Conservation (phyloP, 2,888 invertebrate species). For the Silvanus unidentatus region DNA sequence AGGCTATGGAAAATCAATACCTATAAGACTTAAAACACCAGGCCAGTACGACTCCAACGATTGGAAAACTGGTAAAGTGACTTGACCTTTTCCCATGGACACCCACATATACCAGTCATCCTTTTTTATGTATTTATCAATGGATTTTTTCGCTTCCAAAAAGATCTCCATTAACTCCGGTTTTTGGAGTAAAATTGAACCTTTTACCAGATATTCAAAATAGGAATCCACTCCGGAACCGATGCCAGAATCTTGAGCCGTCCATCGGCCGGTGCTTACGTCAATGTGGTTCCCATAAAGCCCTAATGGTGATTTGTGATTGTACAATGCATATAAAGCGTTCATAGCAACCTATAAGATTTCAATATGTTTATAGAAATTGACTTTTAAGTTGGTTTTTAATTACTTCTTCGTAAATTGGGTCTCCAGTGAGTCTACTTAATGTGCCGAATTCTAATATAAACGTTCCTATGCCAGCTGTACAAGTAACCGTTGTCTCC, state of each 20-base stretch:
- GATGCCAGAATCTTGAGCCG: slow-evolving; percentile 95
- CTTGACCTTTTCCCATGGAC: slow-evolving; percentile 94
- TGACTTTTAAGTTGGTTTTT: slow-evolving; percentile 6
- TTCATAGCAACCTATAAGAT: slow-evolving; percentile 75
- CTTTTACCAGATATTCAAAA: slow-evolving; percentile 97
- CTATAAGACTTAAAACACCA: slow-evolving; percentile 80
- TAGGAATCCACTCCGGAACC: slow-evolving; percentile 96
- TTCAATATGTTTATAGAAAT: background rate
- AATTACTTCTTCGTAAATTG: slow-evolving; percentile 83
- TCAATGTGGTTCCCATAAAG: slow-evolving; percentile 96
- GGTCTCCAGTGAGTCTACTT: slow-evolving; percentile 88
- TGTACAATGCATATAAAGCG: slow-evolving; percentile 83
- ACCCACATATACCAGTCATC: slow-evolving; percentile 99
- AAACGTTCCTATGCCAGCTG: slow-evolving; percentile 96
- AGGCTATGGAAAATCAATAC: too few species aligned
- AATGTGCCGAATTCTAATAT: slow-evolving; percentile 94
- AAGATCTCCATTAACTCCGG: slow-evolving; percentile 92
- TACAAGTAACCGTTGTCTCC: slow-evolving; percentile 95
- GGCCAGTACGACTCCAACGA: slow-evolving; percentile 99
- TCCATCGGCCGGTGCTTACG: slow-evolving; percentile 92
- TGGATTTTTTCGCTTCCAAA: slow-evolving; percentile 65
- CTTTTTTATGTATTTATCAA: slow-evolving; percentile 80
- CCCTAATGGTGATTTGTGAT: slow-evolving; percentile 78
- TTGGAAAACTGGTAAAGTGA: slow-evolving; percentile 96
- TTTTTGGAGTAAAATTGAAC: slow-evolving; percentile 76